Evolutionary conservation across 2,797 vertebrate genomes (phyloP).

Genomic region (Eupleurogrammus muticus): DNA sequence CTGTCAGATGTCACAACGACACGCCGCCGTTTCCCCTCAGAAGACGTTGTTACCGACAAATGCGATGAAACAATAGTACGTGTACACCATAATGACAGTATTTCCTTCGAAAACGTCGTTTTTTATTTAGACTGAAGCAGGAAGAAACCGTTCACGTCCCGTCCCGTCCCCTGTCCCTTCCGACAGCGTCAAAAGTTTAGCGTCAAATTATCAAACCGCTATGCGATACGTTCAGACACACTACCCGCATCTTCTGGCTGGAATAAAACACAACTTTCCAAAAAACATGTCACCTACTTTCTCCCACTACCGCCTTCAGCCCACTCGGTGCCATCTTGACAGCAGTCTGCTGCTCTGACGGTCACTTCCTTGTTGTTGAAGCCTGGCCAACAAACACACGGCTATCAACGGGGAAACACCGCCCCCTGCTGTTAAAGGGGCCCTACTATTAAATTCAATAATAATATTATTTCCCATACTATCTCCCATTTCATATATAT

Average conservation of each 20-base stretch:
- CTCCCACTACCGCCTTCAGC: constrained; percentile 84
- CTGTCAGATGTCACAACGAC: background rate
- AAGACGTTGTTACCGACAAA: background rate
- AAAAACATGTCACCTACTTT: constrained; percentile 80
- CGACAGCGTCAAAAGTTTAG: background rate
- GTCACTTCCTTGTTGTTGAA: constrained; percentile 76
- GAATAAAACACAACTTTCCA: background rate
- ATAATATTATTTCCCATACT: too few relatives aligned
- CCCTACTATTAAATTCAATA: too few relatives aligned
- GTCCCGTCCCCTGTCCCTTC: background rate
- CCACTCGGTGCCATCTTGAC: constrained; percentile 87
- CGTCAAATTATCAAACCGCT: background rate
- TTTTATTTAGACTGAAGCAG: constrained; percentile 43
- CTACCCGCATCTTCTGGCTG: fast-evolving
- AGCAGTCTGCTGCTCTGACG: constrained; percentile 49
- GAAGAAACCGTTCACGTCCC: constrained; percentile 52
- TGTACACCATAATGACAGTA: too few relatives aligned
- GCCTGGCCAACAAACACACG: background rate
- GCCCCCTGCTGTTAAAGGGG: constrained; percentile 45
- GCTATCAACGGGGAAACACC: constrained; percentile 19
- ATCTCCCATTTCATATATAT: too few relatives aligned
- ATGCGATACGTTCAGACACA: fast-evolving
- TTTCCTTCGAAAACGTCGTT: background rate
- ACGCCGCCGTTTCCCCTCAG: background rate
- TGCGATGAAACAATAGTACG: too few relatives aligned